Base-by-base conservation (phyloP, 2,888 invertebrate species). In the Gnatocerus cornutus region DNA sequence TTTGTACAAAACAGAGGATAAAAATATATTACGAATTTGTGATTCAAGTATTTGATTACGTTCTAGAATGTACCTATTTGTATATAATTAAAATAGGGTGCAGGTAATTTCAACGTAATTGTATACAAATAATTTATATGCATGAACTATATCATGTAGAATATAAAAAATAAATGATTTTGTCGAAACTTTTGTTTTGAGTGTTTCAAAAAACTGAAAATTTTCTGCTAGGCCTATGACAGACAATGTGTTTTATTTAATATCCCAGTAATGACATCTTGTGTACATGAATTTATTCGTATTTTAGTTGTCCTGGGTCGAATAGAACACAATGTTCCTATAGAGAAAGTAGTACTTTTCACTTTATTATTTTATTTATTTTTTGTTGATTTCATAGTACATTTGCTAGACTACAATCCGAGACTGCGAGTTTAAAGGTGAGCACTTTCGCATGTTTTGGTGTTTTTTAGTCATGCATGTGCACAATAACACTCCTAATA, bases 341-440 rank as follows among this genome's bases (percentile, higher is more conserved):
- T 61, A 68, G 16, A 39, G 68, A 59, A 66, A 72, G 72, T 70
- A 69, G 70, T 65, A 61, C 68, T 73, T 77, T 74, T 72, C 72
- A 72, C 71, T 75, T 74, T 78, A 68, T 67, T 70, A 53, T 70
- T 70, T 66, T 59, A 61, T 68, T 61, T 61, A 76, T 78, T 81
- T 77, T 80, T 80, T 81, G 78, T 82, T 83, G 79, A 80, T 82
- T 82, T 82, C 81, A 77, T 83, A 83, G 83, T 82, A 80, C 79
- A 81, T 79, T 82, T 83, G 82, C 81, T 82, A 82, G 80, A 78
- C 78, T 74, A 74, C 80, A 76, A 77, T 75, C 78, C 79, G 74
- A 80, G 80, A 79, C 81, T 80, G 75, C 81, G 73, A 78, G 76
- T 74, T 74, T 77, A 74, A 83, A 84, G 83, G 83, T 83, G 83